Conservation (phyloP, 92 coral and sea anemone species). For the Palythoa grandiflora region DNA sequence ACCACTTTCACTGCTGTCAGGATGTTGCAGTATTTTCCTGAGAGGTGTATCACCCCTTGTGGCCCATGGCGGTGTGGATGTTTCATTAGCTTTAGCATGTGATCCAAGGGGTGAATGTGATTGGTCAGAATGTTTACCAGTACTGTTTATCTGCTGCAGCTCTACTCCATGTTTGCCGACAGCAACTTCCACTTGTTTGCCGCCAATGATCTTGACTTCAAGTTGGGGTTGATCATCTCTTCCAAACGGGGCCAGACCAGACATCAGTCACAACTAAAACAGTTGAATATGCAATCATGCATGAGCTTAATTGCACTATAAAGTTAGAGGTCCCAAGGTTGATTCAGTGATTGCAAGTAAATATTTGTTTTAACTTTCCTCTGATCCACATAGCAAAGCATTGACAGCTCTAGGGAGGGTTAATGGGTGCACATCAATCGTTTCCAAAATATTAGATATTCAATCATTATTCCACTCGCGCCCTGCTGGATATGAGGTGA, state of each 20-base stretch:
- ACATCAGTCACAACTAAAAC: slow-evolving; percentile 51
- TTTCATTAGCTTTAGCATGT: neutral
- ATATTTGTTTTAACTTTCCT: too few relatives aligned
- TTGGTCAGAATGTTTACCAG: slow-evolving; percentile 6
- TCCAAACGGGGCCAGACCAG: slow-evolving; percentile 90
- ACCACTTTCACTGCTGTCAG: slow-evolving; percentile 43
- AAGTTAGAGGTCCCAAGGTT: neutral
- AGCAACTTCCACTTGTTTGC: slow-evolving; percentile 80
- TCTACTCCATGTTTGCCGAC: slow-evolving; percentile 79
- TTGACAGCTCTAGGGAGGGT: too few relatives aligned
- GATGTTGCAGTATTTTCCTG: slow-evolving; percentile 66
- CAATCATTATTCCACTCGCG: too few relatives aligned
- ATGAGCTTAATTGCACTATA: too few relatives aligned
- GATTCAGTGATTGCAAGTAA: neutral
- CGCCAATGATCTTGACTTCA: slow-evolving; percentile 83
- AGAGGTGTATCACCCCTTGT: slow-evolving; percentile 75
- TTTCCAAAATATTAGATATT: too few relatives aligned
- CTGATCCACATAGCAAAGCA: too few relatives aligned
- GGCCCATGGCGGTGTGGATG: slow-evolving; percentile 73
- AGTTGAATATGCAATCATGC: neutral
- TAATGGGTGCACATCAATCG: too few relatives aligned
- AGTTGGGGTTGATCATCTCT: slow-evolving; percentile 88
- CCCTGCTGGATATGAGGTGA: too few relatives aligned
- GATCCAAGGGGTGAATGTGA: slow-evolving; percentile 17
- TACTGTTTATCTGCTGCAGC: slow-evolving; percentile 19